These are phyloP conservation scores for Aegithalos caudatus DNA, from an alignment of 2,113 vertebrate species.

Conservation along the genomic window DNA sequence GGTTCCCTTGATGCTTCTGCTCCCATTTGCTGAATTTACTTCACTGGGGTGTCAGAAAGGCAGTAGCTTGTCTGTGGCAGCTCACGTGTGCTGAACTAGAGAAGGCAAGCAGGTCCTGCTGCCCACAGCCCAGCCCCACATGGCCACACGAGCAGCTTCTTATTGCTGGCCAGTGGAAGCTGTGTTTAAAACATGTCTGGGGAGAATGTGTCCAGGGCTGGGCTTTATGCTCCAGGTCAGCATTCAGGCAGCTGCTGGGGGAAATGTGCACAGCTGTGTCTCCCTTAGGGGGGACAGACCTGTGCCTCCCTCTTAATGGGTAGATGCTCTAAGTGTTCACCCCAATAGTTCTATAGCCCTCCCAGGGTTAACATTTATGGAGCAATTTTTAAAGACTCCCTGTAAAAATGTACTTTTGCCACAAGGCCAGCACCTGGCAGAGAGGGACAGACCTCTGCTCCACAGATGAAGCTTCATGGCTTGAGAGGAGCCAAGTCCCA, in stretches of 20 bases:
- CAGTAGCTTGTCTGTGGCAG: background rate
- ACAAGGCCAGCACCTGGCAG: accelerated
- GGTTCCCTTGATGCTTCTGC: background rate
- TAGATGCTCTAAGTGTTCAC: background rate
- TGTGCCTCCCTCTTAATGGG: background rate
- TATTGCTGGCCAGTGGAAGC: background rate
- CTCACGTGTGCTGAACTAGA: background rate
- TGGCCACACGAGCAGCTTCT: background rate
- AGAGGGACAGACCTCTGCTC: background rate
- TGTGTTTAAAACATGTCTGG: background rate
- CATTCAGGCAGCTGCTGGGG: background rate
- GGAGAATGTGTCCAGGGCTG: background rate
- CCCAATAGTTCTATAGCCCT: background rate
- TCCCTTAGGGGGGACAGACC: background rate
- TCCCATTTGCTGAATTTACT: background rate
- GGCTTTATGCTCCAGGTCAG: background rate
- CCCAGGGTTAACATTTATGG: background rate
- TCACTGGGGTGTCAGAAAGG: background rate
- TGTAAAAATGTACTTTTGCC: background rate
- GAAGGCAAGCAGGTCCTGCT: background rate
- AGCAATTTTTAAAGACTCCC: background rate
- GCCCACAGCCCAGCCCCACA: background rate
- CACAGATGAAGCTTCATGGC: too few relatives aligned
- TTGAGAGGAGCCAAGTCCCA: background rate
- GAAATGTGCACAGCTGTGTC: accelerated